Conservation (phyloP, 1,140 invertebrate genomes). For the Caenorhabditis brenneri region DNA sequence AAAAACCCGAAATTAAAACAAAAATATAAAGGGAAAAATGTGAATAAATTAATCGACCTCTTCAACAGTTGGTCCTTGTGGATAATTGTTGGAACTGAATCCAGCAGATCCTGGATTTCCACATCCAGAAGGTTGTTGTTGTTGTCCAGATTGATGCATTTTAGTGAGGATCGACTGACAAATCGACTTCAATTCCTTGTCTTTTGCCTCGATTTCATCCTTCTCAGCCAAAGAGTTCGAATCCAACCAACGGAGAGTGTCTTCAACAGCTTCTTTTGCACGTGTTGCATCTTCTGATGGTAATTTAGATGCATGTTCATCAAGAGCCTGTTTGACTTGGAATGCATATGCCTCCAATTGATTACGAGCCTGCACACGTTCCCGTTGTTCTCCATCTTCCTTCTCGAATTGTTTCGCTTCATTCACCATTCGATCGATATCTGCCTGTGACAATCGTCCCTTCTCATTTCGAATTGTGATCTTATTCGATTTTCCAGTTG, state of each 20-base stretch:
- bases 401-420: constrained; percentile 75
- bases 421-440: constrained; percentile 74
- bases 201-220: constrained; percentile 72
- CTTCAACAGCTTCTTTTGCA: constrained; percentile 49
- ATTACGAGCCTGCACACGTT: constrained; percentile 70
- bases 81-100: constrained; percentile 41
- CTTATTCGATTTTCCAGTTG: constrained; percentile 79
- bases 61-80: constrained; percentile 63
- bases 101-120: not conserved
- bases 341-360: constrained; percentile 58
- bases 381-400: constrained; percentile 71
- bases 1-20: not conserved
- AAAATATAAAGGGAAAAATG: not conserved
- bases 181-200: constrained; percentile 73
- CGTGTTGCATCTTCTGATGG: constrained; percentile 40
- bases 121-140: constrained; percentile 10
- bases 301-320: constrained; percentile 54
- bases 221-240: constrained; percentile 74
- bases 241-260: constrained; percentile 73
- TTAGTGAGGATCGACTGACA: constrained; percentile 77
- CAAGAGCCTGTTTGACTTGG: constrained; percentile 57
- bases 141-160: constrained; percentile 59
- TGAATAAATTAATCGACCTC: constrained; percentile 66
- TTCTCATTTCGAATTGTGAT: constrained; percentile 75
- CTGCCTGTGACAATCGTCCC: constrained; percentile 72